Base-by-base conservation (phyloP, 1,140 invertebrate genomes). In the Nomia melanderi region DNA sequence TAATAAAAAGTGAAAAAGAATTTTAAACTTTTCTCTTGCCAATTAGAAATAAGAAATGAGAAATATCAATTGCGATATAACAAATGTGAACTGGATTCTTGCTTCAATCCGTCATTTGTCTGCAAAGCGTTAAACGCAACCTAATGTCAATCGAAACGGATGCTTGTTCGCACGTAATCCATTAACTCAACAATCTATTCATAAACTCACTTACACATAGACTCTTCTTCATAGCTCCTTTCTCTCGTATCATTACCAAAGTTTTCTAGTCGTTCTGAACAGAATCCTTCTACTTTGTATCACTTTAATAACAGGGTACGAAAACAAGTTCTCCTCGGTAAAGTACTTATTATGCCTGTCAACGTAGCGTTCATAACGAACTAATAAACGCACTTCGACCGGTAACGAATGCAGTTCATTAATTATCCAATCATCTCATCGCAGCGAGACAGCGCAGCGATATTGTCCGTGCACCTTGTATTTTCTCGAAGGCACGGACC, bases 401-500 rank as follows among this genome's bases (percentile, higher is more conserved):
- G 36, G 53, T 31, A 14, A 70, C 17, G n/a, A 36, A 20, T 23
- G 6, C 29, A n/a, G 44, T 63, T 72, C 59, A 39, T 73, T 73
- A 73, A 73, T 73, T 73, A 65, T 73, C 71, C 71, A 65, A 73
- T 73, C 60, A 41, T 23, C n/a, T 41, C 33, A 31, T 65, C 33
- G 23, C 25, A n/a, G 62, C 1, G 7, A 44, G 62, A 17, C 25
- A 27, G 62, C 25, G 63, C 41, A 17, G 12, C 27, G 63, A 44
- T 44, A 44, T 65, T 50, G 25, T 17, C 12, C 33, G 33, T 9
- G 5, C 36, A 71, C 27, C n/a, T 71, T n/a, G 39, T 33, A 14
- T 62, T 60, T 57, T 20, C 60, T 29, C 33, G 62, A 50, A 23
- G 47, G 47, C 47, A 50, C 47, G 47, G 71, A 67, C 67, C 80